Evolutionary conservation across 2,888 invertebrate species (phyloP).

Genomic region (Eupithecia tripunctaria): DNA sequence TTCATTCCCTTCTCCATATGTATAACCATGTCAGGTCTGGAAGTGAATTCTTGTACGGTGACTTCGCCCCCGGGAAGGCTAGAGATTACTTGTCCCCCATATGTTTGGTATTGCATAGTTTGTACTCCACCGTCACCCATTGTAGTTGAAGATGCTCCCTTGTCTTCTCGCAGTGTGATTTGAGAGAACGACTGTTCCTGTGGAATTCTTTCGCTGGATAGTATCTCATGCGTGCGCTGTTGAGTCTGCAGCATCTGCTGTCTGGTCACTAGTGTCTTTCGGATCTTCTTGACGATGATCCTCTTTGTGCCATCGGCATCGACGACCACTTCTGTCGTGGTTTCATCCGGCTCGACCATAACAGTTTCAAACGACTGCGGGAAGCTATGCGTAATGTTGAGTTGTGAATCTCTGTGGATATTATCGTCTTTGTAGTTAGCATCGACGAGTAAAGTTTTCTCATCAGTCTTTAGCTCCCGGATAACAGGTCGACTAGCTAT

Average conservation of each 20-base stretch:
- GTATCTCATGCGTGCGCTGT: constrained; percentile 82
- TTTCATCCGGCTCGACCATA: constrained; percentile 92
- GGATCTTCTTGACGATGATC: constrained; percentile 90
- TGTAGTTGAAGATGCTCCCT: constrained; percentile 84
- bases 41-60: constrained; percentile 87
- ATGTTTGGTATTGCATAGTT: constrained; percentile 86
- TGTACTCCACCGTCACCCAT: constrained; percentile 86
- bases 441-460: constrained; percentile 88
- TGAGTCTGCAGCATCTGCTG: constrained; percentile 87
- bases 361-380: constrained; percentile 92
- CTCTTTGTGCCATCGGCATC: constrained; percentile 92
- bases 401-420: constrained; percentile 85
- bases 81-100: constrained; percentile 86
- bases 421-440: constrained; percentile 87
- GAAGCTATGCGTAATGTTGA: constrained; percentile 88
- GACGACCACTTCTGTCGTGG: constrained; percentile 91
- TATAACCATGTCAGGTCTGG: constrained; percentile 85
- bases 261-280: constrained; percentile 87
- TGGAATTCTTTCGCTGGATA: constrained; percentile 84
- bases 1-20: constrained; percentile 83
- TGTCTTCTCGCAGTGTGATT: constrained; percentile 87
- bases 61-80: constrained; percentile 86
- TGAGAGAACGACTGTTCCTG: constrained; percentile 87
- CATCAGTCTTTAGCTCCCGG: constrained; percentile 75
- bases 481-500: constrained; percentile 87